Evolutionary conservation across 2,797 vertebrate species (phyloP), one percentile per base, ranked within the genome.

Genomic region (Diplodus sargus): DNA sequence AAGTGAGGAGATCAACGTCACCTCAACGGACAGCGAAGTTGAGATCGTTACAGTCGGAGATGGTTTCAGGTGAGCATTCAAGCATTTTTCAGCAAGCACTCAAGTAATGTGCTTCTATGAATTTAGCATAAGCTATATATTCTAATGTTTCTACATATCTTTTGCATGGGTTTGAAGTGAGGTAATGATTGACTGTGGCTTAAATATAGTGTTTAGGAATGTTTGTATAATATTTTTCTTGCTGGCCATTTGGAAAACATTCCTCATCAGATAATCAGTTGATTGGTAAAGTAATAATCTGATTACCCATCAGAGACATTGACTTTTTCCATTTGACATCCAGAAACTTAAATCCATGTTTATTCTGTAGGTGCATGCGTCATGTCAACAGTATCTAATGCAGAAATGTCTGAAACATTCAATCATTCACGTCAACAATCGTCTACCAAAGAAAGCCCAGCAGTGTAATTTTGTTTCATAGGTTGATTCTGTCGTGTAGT

Each of bases 1-100:
- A 91, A 99, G 97, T 7, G 98, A 99, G 95, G 98, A 99, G 95
- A 99, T 99, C 93, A 99, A 99, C 49, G 98, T 99, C 94, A 99
- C 98, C 87, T 99, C 98, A 88, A 99, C 98, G 18, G 98, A 99
- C 85, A 99, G 98, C 25, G 98, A 99, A 94, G 98, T 99, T 82
- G 98, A 99, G 93, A 99, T 99, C 8, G 98, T 99, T 81, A 99
- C 97, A 17, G 97, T 99, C 48, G 98, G 97, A 90, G 98, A 99
- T 91, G 97, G 95, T 78, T 99, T 96, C 94, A 97, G 98, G 98
- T 99, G 85, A 52, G 87, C 12, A 25, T 13, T 14, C 15, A 17
- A 22, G 5, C 28, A 54, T 78, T 77, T 78, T 78, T 74, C 16
- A 64, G 22, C 3, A 53, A 48, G 25, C 45, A 39, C 3, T 70